Base-by-base conservation (phyloP, 2,113 vertebrate species). In the Oostethus manadensis region DNA sequence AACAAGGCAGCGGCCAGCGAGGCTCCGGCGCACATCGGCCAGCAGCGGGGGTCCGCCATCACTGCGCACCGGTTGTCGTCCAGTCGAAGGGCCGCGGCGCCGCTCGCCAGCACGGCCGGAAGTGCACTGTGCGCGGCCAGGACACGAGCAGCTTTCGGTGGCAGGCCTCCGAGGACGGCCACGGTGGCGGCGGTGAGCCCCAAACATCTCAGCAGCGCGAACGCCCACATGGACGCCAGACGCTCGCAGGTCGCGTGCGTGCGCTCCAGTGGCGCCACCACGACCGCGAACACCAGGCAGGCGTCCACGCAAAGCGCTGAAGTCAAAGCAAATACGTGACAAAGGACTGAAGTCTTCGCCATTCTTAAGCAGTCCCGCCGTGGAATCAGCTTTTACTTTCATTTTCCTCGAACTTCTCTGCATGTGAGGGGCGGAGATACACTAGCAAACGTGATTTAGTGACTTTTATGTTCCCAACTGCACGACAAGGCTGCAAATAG, bases 1-100 rank as follows among this genome's bases (percentile, higher is more conserved):
- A 88, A 89, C 20, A 88, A 62, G 3, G 85, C 86, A 3, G 80
- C 84, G 3, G 78, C 76, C 33, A 79, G 56, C 0, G 86, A 70
- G 8, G 86, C 85, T 1, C 44, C 83, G 48, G 61, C 18, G 26
- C 69, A 58, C 45, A 83, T 0, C 0, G 85, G 13, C 84, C 87
- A 88, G 71, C 67, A 71, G 55, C 71, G 46, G 10, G 14, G 4
- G 16, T 77, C 84, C 17, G 51, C 58, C 16, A 47, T 8, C 0
- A 40, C 44, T 1, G 66, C 70, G 8, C 66, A 77, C 6, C 10
- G 1, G 1, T 57, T 62, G 18, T 66, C 61, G 49, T 59, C 74
- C 1, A 44, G 46, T 58, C 74, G 43, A 1, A 86, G 0, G 14
- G 26, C 60, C 6, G 35, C 8, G 38, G 63, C 40, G 0, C 84